A percentile compares a stretch with the other conserved stretches of the same genome.
Evolutionary conservation across 2,797 vertebrate species (phyloP).

Genomic region (Pseudotriccus pelzelni): DNA sequence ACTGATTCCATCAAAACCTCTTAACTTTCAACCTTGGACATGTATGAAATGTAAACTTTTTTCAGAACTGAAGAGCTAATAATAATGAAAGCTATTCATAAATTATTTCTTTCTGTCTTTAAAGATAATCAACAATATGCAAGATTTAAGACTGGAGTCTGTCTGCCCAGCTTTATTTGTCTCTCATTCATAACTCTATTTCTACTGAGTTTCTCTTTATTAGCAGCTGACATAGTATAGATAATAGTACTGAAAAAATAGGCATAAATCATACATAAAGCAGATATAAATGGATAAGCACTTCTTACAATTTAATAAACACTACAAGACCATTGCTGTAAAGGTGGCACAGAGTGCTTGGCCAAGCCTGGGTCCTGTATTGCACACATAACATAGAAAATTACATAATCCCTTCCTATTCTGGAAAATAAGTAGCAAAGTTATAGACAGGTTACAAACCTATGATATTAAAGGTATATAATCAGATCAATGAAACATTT

Average conservation of each 20-base stretch:
- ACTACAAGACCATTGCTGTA: not conserved
- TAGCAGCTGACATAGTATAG: not conserved
- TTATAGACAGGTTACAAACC: not conserved
- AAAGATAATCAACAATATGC: not conserved
- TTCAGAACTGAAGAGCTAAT: not conserved
- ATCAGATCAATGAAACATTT: not conserved
- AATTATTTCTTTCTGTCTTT: not conserved
- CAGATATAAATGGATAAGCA: not conserved
- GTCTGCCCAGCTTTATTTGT: not conserved
- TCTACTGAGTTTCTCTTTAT: not conserved
- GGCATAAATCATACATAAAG: not conserved
- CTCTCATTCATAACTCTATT: not conserved
- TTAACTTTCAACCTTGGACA: not conserved
- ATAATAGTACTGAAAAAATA: not conserved
- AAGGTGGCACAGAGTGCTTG: not conserved
- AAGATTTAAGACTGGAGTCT: not conserved
- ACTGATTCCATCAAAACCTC: not conserved
- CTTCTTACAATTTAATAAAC: not conserved
- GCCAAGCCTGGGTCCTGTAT: not conserved
- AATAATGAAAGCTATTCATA: not conserved
- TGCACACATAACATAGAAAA: not conserved
- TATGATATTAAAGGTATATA: not conserved
- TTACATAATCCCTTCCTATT: accelerated
- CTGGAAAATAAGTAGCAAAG: not conserved
- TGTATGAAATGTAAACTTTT: not conserved